These are phyloP conservation scores for Ormyrus rosae DNA, from an alignment of 2,888 invertebrate genomes.

Conservation along the genomic window DNA sequence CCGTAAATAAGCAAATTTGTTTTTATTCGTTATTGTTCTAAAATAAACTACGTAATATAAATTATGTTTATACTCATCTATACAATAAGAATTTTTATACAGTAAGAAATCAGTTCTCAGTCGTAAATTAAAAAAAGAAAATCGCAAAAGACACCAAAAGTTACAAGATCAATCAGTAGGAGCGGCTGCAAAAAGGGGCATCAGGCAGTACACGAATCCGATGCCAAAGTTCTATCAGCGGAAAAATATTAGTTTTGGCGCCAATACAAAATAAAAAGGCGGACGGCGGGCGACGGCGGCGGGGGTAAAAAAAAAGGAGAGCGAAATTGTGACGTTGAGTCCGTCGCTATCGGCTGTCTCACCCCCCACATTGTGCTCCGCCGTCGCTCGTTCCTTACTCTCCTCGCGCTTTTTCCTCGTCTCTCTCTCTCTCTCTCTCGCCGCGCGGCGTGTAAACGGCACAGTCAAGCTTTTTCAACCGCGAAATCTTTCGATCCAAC, in stretches of 20 bases:
- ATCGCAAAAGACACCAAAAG: background rate
- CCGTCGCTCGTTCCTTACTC: conserved; percentile 13
- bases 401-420: background rate
- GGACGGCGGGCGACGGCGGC: background rate
- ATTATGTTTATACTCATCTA: too few relatives aligned
- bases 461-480: conserved; percentile 65
- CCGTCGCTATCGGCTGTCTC: conserved; percentile 65
- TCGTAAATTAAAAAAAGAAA: background rate
- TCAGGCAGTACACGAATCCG: too few relatives aligned
- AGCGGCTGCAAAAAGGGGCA: too few relatives aligned
- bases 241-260: background rate
- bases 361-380: conserved; percentile 49
- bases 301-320: background rate
- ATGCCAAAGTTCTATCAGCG: too few relatives aligned
- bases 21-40: too few relatives aligned
- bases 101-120: background rate
- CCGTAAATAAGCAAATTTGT: too few relatives aligned
- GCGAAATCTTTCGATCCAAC: conserved; percentile 58
- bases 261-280: background rate
- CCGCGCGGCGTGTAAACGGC: conserved; percentile 64
- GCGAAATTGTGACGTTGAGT: conserved; percentile 24
- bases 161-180: background rate
- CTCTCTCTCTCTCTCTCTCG: background rate
- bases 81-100: too few relatives aligned
- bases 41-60: too few relatives aligned